Evolutionary conservation across 2,797 vertebrate genomes (phyloP), one percentile per base, ranked within the genome.

Genomic region (Lepus oiostolus): DNA sequence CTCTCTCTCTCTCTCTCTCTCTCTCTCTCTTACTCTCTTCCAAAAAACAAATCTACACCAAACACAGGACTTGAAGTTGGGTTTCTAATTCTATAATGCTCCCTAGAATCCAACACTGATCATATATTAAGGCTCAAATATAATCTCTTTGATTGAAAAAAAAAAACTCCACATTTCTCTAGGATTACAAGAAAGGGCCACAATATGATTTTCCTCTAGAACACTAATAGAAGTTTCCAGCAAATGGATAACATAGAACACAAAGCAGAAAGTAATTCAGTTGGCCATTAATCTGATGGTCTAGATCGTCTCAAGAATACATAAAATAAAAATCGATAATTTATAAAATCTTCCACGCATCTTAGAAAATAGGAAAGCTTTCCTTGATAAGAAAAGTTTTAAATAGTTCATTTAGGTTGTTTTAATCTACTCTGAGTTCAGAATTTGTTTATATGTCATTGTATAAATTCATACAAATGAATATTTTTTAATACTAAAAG

Each of bases 201-300:
- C 38, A 35, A 26, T 72, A 19, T 3, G 24, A 30, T 65, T 65
- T 74, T 13, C 54, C 54, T 72, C 47, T 58, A 88, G 21, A 88
- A 75, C 26, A 65, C 38, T 87, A 72, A 54, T 52, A 72, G n/a
- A 86, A 7, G 16, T 93, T 83, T 91, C 38, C 9, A 79, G 35
- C 32, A 83, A 88, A 74, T 50, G 30, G 21, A 65, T 71, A 93
- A 83, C 67, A 87, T 74, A 62, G 91, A 92, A 81, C 21, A 52
- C n/a, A 81, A 60, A 77, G 50, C 21, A 77, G 19, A 92, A 88
- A 75, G 70, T 42, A 85, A 80, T 80, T 90, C 21, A 87, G 13
- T 26, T 87, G 13, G 13, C 7, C 28, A 24, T 71, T 68, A 62
- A 72, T 71, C 13, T 93, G 92, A 79, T 65, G n/a, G 9, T 52